Conservation (phyloP, 1,140 invertebrate species). For the Vanessa atalanta region DNA sequence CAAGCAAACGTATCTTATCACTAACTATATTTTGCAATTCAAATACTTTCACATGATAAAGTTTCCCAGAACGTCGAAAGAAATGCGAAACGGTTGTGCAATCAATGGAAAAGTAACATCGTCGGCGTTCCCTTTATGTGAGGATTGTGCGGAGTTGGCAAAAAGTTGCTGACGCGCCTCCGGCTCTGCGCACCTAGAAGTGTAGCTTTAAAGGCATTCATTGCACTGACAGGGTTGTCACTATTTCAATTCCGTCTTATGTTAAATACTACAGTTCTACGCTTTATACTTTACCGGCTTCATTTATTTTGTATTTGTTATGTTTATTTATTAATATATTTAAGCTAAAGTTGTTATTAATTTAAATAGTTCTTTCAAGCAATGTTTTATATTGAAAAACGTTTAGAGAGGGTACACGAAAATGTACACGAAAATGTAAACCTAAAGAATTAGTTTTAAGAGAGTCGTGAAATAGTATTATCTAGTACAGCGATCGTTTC, state of each 20-base stretch:
- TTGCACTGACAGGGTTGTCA: constrained; percentile 1
- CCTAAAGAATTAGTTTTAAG: not conserved
- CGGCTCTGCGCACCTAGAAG: constrained; percentile 15
- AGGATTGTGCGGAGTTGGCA: constrained; percentile 21
- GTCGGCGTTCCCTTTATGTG: constrained; percentile 28
- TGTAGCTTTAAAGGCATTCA: constrained; percentile 11
- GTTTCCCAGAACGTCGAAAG: constrained; percentile 20
- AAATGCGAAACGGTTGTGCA: constrained; percentile 35
- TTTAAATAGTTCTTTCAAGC: too few species aligned
- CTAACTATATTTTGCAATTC: constrained; percentile 2
- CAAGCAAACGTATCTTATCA: not conserved
- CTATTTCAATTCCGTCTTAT: not conserved
- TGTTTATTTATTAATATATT: too few species aligned
- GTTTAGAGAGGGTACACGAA: too few species aligned
- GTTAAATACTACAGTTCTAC: too few species aligned
- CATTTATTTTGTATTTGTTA: too few species aligned
- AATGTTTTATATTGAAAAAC: not conserved
- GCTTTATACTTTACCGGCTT: too few species aligned
- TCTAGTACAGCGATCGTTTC: constrained; percentile 28
- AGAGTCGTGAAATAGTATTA: constrained; percentile 23
- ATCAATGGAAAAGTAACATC: constrained; percentile 34
- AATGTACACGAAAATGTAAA: too few species aligned
- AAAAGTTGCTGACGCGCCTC: constrained; percentile 29
- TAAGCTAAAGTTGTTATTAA: too few species aligned
- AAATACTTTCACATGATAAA: constrained; percentile 10